A percentile compares a stretch with the other conserved stretches of the same genome.
Evolutionary conservation across 2,113 vertebrate species (phyloP).

Genomic region (Cricetomys ansorgei): DNA sequence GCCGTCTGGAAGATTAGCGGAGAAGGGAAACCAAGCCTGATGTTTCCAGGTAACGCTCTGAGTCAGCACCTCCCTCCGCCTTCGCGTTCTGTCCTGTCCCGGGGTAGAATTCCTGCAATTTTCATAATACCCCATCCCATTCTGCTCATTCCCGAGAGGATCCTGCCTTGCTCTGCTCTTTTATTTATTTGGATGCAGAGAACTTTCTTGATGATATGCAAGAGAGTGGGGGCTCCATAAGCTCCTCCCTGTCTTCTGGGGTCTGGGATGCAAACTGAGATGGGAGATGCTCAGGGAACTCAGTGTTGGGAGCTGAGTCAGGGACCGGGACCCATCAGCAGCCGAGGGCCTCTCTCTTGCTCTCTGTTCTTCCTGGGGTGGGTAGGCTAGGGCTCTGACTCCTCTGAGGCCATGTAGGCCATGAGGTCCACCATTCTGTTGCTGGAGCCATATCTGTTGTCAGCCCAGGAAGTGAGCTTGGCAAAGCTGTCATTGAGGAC

Average conservation of each 20-base stretch:
- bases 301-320: neutral
- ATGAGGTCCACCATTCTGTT: neutral
- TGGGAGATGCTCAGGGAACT: neutral
- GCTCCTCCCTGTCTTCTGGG: neutral
- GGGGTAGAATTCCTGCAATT: neutral
- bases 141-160: no score
- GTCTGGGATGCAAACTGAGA: neutral
- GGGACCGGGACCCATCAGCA: neutral
- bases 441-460: neutral
- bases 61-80: neutral
- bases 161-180: neutral
- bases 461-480: neutral
- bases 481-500: neutral
- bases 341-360: neutral
- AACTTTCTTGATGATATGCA: neutral
- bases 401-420: neutral
- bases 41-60: neutral
- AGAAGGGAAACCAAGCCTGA: neutral
- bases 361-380: neutral
- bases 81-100: neutral
- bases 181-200: neutral
- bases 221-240: neutral
- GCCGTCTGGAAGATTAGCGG: neutral
- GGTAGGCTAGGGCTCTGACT: neutral
- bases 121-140: neutral